Evolutionary conservation across 2,797 vertebrate species (phyloP).

Genomic region (Acropternis orthonyx): DNA sequence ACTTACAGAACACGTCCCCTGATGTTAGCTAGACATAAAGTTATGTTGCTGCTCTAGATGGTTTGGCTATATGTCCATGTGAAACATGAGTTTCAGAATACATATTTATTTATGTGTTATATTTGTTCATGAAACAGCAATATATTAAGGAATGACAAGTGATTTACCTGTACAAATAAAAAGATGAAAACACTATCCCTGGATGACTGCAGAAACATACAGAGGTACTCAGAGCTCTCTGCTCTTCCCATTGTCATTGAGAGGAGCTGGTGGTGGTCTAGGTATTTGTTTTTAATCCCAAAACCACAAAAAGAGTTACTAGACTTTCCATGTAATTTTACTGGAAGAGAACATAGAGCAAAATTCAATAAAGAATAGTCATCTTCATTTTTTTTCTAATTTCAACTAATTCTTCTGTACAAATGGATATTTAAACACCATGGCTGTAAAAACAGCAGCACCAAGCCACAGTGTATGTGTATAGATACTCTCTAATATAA

Average conservation of each 20-base stretch:
- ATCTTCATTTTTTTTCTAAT: neutral
- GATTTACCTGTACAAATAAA: neutral
- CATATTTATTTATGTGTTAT: neutral
- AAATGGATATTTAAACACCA: conserved; percentile 67
- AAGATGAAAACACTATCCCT: neutral
- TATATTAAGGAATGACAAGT: conserved; percentile 44
- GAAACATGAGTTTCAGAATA: neutral
- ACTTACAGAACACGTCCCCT: neutral
- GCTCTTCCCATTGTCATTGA: neutral
- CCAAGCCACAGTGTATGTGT: conserved; percentile 61
- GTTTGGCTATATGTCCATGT: neutral
- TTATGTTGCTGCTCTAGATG: neutral
- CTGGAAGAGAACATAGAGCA: conserved; percentile 1
- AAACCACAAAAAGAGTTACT: conserved; percentile 16
- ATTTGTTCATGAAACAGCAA: conserved; percentile 34
- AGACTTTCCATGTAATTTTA: conserved; percentile 22
- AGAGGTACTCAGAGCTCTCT: neutral
- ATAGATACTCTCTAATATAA: conserved; percentile 75
- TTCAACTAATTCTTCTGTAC: conserved; percentile 1
- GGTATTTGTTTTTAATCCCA: conserved; percentile 48
- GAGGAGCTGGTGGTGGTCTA: neutral
- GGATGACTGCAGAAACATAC: neutral
- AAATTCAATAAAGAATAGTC: conserved; percentile 24
- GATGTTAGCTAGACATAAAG: neutral
- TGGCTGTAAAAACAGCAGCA: conserved; percentile 42